Evolutionary conservation across 1,140 invertebrate genomes (phyloP), one percentile per base, ranked within the genome.

Genomic region (Bombus turneri): DNA sequence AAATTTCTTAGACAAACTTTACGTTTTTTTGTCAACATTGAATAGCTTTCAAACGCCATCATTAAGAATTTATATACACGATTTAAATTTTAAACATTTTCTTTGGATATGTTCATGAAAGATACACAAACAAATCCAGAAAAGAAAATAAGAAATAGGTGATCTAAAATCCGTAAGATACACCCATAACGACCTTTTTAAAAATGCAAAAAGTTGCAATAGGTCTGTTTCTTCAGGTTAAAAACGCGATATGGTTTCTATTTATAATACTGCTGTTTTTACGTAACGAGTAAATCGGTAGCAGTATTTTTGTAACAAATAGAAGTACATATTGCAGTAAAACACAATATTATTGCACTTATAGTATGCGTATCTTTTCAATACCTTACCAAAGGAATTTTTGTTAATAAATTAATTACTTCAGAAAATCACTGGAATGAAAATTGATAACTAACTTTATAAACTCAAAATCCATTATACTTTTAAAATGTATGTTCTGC

Each of bases 1-100:
- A 86, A 76, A 68, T 25, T 68, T 31, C 9, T 86, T 69, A 86
- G 64, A 83, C 79, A 71, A 31, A 72, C 57, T 15, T 5, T n/a
- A 22, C 10, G 22, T 62, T 39, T 28, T 13, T 57, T 41, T 43
- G 31, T 47, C 18, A 64, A 76, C 28, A 31, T 43, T 6, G 9
- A 81, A 83, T 81, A 62, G 25, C 22, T 74, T 43, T 9, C n/a
- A 76, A 85, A 80, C 10, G 64, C 66, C 39, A 3, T 47, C 37
- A 31, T 31, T 47, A 62, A 47, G 53, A 73, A 73, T 64, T 53
- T 73, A 37, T 57, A 68, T 53, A 41, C 79, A 59, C 59, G 43
- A 68, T 31, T 64, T 31, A 85, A 57, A 81, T 59, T 81, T 53
- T 53, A 53, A 62, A 10, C 15, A 39, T 71, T 68, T 66, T 64